Evolutionary conservation across 1,140 invertebrate species (phyloP).

Genomic region (Telenomus remus): DNA sequence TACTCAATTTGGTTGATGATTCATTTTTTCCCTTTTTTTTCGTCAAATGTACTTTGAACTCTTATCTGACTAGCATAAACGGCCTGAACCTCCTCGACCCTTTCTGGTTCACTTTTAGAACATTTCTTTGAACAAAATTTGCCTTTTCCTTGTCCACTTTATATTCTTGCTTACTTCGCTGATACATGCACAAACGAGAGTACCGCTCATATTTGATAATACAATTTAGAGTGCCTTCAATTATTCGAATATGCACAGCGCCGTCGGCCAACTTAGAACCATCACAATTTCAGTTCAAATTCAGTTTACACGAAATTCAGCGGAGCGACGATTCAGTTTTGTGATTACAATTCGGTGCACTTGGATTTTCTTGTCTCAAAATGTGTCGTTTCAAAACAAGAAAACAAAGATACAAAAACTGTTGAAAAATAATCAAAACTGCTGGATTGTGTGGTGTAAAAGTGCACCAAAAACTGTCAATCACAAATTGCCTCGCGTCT

Average conservation of each 20-base stretch:
- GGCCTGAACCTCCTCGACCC: slow-evolving; percentile 46
- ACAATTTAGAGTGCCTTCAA: slow-evolving; percentile 55
- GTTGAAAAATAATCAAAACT: no score
- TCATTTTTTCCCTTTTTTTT: background rate
- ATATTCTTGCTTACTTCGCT: slow-evolving; percentile 42
- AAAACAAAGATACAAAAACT: no score
- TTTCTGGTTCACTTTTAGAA: no score
- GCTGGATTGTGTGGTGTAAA: no score
- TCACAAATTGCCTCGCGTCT: background rate
- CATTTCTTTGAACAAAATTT: slow-evolving; percentile 27
- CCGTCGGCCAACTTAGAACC: slow-evolving; percentile 54
- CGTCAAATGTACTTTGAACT: slow-evolving; percentile 38
- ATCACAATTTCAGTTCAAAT: slow-evolving; percentile 57
- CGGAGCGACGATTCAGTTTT: slow-evolving; percentile 22
- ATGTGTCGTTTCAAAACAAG: no score
- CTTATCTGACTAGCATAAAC: slow-evolving; percentile 55
- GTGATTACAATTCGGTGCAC: background rate
- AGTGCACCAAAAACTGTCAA: background rate
- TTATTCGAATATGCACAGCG: slow-evolving; percentile 56
- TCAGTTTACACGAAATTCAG: slow-evolving; percentile 49
- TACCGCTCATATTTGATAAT: slow-evolving; percentile 52
- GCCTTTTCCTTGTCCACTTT: slow-evolving; percentile 12
- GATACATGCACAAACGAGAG: slow-evolving; percentile 57
- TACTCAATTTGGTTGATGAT: slow-evolving; percentile 15
- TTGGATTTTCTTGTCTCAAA: no score